Evolutionary conservation across 2,113 vertebrate species (phyloP).

Genomic region (Gambusia affinis): DNA sequence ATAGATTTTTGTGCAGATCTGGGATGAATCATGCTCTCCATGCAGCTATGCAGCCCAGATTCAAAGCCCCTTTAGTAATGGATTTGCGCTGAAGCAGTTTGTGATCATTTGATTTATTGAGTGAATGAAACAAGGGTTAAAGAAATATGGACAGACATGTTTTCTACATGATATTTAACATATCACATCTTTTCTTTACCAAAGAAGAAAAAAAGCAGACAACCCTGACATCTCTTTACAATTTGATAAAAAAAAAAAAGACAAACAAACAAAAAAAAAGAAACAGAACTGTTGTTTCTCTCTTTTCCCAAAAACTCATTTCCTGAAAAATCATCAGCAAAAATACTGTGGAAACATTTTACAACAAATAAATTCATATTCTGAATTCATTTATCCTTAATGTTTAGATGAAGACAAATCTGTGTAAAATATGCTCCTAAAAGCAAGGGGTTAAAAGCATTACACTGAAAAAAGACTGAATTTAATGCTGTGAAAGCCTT

Average conservation of each 20-base stretch:
- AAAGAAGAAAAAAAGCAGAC: slow-evolving; percentile 53
- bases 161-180: slow-evolving; percentile 65
- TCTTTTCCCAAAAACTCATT: slow-evolving; percentile 77
- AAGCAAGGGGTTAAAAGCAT: slow-evolving; percentile 16
- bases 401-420: slow-evolving; percentile 20
- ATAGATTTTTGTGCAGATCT: slow-evolving; percentile 26
- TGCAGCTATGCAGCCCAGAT: slow-evolving; percentile 16
- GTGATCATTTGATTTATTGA: slow-evolving; percentile 78
- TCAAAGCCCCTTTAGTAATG: slow-evolving; percentile 44
- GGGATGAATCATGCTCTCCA: slow-evolving; percentile 10
- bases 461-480: slow-evolving; percentile 13
- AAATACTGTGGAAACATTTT: slow-evolving; percentile 42
- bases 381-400: slow-evolving; percentile 4
- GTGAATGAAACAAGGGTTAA: slow-evolving; percentile 76
- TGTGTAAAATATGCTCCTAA: slow-evolving; percentile 28
- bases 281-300: slow-evolving; percentile 74
- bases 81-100: slow-evolving; percentile 51
- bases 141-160: slow-evolving; percentile 58
- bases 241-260: slow-evolving; percentile 17
- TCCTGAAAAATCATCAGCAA: slow-evolving; percentile 40
- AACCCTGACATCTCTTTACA: slow-evolving; percentile 69
- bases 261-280: too few relatives aligned
- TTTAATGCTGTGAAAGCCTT: slow-evolving; percentile 35
- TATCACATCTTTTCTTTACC: slow-evolving; percentile 37
- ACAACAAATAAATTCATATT: slow-evolving; percentile 43